Percentiles rank a stretch among this genome's conserved stretches.
phyloP scores from a whole-genome alignment of 2,797 vertebrate genomes.

The Phylloscopus collybita region DNA sequence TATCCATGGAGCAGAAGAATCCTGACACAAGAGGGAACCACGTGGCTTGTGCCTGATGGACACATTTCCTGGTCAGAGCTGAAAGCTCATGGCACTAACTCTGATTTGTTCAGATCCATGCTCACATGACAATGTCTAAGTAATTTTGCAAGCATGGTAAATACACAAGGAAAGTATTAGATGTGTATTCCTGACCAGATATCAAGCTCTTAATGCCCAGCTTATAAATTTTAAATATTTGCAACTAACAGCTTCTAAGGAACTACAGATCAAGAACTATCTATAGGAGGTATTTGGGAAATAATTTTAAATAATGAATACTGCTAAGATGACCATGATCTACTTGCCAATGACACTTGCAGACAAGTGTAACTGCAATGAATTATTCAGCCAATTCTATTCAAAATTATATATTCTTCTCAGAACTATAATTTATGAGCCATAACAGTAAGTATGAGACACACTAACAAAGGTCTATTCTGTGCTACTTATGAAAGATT shows the following conservation, averaged over 20 bases:
- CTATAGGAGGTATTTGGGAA: slow-evolving; percentile 17
- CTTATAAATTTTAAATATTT: neutral
- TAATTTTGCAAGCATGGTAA: neutral
- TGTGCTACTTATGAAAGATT: slow-evolving; percentile 5
- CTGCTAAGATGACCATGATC: neutral
- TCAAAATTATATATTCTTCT: neutral
- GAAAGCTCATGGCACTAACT: neutral
- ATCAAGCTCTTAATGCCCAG: neutral
- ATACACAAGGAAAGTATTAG: neutral
- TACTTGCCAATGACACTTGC: neutral
- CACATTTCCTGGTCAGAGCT: neutral
- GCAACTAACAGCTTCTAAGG: neutral
- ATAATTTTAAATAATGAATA: neutral
- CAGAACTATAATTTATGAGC: slow-evolving; percentile 38
- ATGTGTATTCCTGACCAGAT: neutral
- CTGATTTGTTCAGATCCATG: neutral
- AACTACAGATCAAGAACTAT: neutral
- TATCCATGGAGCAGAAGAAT: neutral
- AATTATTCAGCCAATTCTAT: slow-evolving; percentile 54
- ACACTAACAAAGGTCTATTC: slow-evolving; percentile 21
- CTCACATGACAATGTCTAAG: neutral
- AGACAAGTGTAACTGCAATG: slow-evolving; percentile 22
- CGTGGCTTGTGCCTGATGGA: neutral
- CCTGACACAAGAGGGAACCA: neutral
- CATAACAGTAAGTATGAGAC: slow-evolving; percentile 4